Evolutionary conservation across 2,888 invertebrate species (phyloP), one percentile per base, ranked within the genome.

Genomic region (Sesia apiformis): DNA sequence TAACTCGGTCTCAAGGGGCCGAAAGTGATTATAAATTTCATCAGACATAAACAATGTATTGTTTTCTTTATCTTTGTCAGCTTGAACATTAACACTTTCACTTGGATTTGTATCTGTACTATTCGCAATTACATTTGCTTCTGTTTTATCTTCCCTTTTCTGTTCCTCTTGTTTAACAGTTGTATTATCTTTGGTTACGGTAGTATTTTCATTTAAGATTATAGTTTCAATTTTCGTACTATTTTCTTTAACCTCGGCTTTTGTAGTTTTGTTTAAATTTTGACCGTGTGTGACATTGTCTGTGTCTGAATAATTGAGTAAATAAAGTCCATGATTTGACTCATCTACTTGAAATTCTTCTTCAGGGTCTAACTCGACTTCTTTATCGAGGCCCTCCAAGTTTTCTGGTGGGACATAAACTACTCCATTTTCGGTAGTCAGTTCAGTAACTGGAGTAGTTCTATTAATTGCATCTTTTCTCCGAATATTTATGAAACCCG

Each of bases 11-110:
- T 93, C 93, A 43, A 93, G 82, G 0, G 92, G 92, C 43, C 92
- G 76, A 63, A 93, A 93, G 63, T 93, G 92, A 63, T 92, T 92
- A 64, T 92, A 92, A 56, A 93, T 76, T 55, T 92, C 91, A 61
- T 92, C 91, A 2, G 92, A 90, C 90, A 92, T 91, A 52, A 90
- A 90, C 4, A 90, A 76, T 1, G 90, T 92, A 53, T 89, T 91
- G 64, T 91, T 92, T 59, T 76, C 77, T 55, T 86, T 88, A 23
- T 77, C 74, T 62, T 88, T 90, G 46, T 80, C 77, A 56, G 59
- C 73, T 56, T 91, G 82, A 5, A 77, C 62, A 70, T 84, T 84
- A 39, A 70, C 53, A 38, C 73, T 63, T 59, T 78, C 78, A 38
- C 74, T 78, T 54, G 63, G 79, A 52, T 74, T 77, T 40, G 66